Conservation (phyloP, 2,113 vertebrate species). For the Lophotis ruficrista region DNA sequence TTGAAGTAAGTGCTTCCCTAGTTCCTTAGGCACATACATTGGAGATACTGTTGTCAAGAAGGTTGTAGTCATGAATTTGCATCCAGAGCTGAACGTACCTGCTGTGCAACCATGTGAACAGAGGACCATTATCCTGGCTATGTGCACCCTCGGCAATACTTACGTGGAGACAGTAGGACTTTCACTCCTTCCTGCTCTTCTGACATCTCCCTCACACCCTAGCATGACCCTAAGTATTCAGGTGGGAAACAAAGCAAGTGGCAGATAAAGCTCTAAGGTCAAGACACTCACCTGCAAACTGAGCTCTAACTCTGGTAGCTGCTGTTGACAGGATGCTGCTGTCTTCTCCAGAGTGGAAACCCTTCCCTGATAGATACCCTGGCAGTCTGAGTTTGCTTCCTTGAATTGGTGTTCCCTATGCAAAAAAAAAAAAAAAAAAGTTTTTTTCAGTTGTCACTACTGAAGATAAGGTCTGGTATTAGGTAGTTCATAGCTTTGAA, state of each 20-base stretch:
- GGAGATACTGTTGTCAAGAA: not conserved
- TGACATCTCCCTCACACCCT: not conserved
- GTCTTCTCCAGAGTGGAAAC: constrained; percentile 93
- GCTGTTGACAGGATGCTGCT: constrained; percentile 88
- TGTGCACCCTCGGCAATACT: not conserved
- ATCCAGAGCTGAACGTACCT: not conserved
- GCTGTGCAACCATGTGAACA: not conserved
- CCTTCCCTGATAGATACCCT: constrained; percentile 95
- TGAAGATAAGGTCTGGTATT: not conserved
- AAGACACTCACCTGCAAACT: constrained; percentile 81
- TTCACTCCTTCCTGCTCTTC: not conserved
- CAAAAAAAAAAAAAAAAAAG: not conserved
- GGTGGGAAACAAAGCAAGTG: not conserved
- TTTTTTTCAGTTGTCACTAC: not conserved
- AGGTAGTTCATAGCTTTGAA: not conserved
- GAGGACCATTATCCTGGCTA: not conserved
- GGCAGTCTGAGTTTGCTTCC: constrained; percentile 95
- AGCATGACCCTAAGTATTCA: not conserved
- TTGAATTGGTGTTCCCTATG: constrained; percentile 89
- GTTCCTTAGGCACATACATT: not conserved
- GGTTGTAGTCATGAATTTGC: not conserved
- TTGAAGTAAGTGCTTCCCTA: not conserved
- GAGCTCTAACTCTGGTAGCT: constrained; percentile 87
- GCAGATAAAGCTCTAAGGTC: not conserved
- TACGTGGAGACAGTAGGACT: not conserved